Evolutionary conservation across 2,888 invertebrate genomes (phyloP), one percentile per base, ranked within the genome.

Genomic region (Rhagonycha fulva): DNA sequence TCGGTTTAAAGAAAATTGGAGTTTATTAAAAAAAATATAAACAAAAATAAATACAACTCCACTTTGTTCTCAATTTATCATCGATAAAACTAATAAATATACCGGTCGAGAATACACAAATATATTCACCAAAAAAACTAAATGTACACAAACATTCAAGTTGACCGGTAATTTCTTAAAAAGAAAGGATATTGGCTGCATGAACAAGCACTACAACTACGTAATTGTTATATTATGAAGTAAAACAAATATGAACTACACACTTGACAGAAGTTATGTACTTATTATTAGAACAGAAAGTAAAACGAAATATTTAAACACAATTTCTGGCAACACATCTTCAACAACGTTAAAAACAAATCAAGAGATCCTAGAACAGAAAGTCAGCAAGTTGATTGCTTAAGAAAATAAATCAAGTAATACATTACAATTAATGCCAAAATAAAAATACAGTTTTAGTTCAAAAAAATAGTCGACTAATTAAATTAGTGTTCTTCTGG

Each of bases 401-500:
- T 47, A 47, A 47, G 1, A n/a, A n/a, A 47, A 47, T n/a, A n/a
- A 47, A n/a, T 9, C n/a, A 2, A 19, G 19, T 7, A 28, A 28
- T 47, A 4, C 47, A n/a, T 5, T 47, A 47, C n/a, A 47, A n/a
- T 5, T n/a, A 47, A 47, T 47, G 47, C n/a, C 47, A 47, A 47
- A 47, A 47, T 47, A n/a, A 47, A 47, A 47, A 47, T 47, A 47
- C 47, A 47, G 47, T 47, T n/a, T n/a, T 47, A 47, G n/a, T 47
- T 47, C n/a, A n/a, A n/a, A 47, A n/a, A n/a, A 47, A 47, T n/a
- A n/a, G 2, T 47, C 7, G 7, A 7, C n/a, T 0, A n/a, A 47
- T n/a, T 47, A 30, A 69, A 47, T 60, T 69, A 69, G 28, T 70
- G 63, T 70, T 87, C 87, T 66, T 90, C 90, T 28, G 96, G 95